Conservation (phyloP, 2,888 invertebrate genomes). For the Drosophila meridionalis region DNA sequence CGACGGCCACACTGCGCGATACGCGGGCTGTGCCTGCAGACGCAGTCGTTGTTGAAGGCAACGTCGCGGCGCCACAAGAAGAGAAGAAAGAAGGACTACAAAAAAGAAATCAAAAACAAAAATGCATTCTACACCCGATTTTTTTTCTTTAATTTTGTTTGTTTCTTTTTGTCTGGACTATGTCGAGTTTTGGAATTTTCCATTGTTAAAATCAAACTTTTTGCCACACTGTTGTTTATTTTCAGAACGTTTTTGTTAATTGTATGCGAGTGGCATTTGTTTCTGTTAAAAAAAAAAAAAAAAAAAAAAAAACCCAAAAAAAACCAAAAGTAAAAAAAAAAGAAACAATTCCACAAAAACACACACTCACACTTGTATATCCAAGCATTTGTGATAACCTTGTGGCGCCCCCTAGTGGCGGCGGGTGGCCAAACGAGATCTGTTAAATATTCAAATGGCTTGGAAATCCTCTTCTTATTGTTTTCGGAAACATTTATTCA, state of each 20-base stretch:
- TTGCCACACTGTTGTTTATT: conserved; percentile 42
- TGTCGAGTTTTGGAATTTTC: conserved; percentile 30
- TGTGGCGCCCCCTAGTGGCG: conserved; percentile 4
- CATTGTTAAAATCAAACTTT: conserved; percentile 20
- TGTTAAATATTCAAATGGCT: conserved; percentile 18
- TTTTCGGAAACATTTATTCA: conserved; percentile 29
- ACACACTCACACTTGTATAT: conserved; percentile 8
- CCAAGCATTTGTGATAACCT: conserved; percentile 1
- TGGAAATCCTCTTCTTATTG: conserved; percentile 22
- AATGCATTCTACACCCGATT: conserved; percentile 1
- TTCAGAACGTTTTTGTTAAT: conserved; percentile 44
- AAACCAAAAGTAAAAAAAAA: not conserved
- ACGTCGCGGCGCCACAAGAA: conserved; percentile 20
- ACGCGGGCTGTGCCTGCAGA: conserved; percentile 14
- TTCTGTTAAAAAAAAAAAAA: conserved; percentile 27
- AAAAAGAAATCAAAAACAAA: not conserved
- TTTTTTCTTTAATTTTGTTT: conserved; percentile 10
- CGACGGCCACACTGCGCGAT: conserved; percentile 21
- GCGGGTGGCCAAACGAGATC: not conserved
- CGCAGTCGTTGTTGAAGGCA: conserved; percentile 15
- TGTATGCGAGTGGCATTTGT: conserved; percentile 57
- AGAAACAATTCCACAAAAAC: not conserved
- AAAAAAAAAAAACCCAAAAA: conserved; percentile 2
- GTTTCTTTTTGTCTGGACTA: conserved; percentile 25
- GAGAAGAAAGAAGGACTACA: not conserved